Percentiles rank a stretch among this genome's conserved stretches.
phyloP scores from a whole-genome alignment of 2,797 vertebrate genomes.

The Liasis olivaceus region DNA sequence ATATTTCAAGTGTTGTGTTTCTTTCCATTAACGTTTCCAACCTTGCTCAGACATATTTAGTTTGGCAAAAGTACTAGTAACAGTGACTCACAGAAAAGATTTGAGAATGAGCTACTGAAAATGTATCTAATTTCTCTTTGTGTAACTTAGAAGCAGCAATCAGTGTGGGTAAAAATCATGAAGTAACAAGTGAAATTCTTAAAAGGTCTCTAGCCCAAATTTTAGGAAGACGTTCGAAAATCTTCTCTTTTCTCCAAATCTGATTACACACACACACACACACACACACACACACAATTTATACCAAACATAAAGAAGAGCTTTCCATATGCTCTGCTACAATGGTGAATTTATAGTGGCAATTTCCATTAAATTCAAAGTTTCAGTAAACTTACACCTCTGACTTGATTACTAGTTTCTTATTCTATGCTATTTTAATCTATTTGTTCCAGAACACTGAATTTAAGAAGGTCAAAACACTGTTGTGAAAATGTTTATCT shows the following conservation, averaged over 20 bases:
- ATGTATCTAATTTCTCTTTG: constrained; percentile 80
- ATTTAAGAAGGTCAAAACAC: background rate
- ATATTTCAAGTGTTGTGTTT: constrained; percentile 79
- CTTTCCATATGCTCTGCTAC: constrained; percentile 38
- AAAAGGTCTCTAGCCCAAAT: background rate
- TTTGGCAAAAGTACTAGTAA: constrained; percentile 78
- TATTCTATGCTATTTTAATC: background rate
- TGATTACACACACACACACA: constrained; percentile 57
- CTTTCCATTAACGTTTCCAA: constrained; percentile 82
- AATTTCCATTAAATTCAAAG: background rate
- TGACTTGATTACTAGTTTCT: background rate
- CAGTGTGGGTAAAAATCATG: constrained; percentile 59
- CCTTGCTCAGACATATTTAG: constrained; percentile 81
- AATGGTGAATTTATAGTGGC: background rate
- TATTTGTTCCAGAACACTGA: background rate
- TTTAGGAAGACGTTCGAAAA: background rate
- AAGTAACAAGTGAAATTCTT: constrained; percentile 2
- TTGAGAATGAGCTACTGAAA: constrained; percentile 84
- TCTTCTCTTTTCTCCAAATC: constrained; percentile 73
- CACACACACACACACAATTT: constrained; percentile 44
- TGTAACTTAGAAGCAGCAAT: constrained; percentile 76
- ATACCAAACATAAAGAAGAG: constrained; percentile 38
- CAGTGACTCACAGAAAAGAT: constrained; percentile 80
- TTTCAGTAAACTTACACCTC: background rate
- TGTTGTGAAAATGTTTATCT: background rate